A percentile compares a stretch with the other conserved stretches of the same genome.
Conservation (phyloP, 2,113 vertebrate genomes). For the Rafetus swinhoei region DNA sequence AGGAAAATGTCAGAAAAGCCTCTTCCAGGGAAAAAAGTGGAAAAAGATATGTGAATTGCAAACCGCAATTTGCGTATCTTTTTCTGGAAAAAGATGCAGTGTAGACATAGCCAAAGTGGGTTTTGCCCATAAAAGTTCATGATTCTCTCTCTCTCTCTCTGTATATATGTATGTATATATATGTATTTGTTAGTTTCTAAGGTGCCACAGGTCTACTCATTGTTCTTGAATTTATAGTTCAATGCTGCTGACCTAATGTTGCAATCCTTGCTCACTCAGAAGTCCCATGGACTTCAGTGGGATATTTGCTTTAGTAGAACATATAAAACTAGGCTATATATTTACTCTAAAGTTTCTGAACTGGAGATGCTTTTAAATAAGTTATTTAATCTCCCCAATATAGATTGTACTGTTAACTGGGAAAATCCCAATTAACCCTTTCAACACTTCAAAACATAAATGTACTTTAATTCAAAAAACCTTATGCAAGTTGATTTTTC, state of each 20-base stretch:
- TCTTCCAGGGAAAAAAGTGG: too few relatives aligned
- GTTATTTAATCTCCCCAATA: constrained; percentile 22
- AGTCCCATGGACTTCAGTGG: background rate
- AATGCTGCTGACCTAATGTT: background rate
- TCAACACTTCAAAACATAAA: background rate
- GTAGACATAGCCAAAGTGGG: too few relatives aligned
- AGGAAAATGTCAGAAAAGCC: too few relatives aligned
- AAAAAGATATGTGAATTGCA: too few relatives aligned
- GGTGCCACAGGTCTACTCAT: too few relatives aligned
- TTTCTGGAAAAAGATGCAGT: too few relatives aligned
- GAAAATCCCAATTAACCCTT: background rate
- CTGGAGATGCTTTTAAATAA: constrained; percentile 2
- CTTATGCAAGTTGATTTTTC: background rate
- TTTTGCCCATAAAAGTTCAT: too few relatives aligned
- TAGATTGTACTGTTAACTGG: constrained; percentile 24
- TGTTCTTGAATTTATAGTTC: background rate
- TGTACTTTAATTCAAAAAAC: background rate
- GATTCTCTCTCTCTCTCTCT: too few relatives aligned
- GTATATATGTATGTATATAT: too few relatives aligned
- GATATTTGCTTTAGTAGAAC: background rate
- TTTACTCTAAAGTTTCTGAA: background rate
- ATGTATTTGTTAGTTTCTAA: too few relatives aligned
- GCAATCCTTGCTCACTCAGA: background rate
- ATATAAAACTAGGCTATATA: background rate
- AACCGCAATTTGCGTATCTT: too few relatives aligned